Conservation (phyloP, 1,140 invertebrate genomes). For the Anadara kagoshimensis region DNA sequence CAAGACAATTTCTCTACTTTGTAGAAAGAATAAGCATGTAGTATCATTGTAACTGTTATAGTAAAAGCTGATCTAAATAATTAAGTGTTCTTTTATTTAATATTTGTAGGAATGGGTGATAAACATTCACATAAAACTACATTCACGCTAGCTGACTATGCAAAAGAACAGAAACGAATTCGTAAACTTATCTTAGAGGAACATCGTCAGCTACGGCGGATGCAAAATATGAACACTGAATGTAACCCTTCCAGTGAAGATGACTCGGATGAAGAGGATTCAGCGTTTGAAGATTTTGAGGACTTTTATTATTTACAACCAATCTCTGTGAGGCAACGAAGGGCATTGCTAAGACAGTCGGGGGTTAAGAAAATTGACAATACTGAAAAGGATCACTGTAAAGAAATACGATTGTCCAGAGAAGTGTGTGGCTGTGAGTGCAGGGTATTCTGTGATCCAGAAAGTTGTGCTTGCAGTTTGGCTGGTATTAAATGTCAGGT, state of each 20-base stretch:
- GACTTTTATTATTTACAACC: constrained; percentile 94
- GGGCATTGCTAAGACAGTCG: constrained; percentile 88
- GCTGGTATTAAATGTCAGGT: constrained; percentile 98
- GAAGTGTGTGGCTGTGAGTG: constrained; percentile 95
- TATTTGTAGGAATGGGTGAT: constrained; percentile 83
- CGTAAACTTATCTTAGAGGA: constrained; percentile 89
- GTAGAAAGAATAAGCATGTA: no score
- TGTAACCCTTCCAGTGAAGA: constrained; percentile 46
- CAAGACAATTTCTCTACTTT: no score
- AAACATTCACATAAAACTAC: constrained; percentile 86
- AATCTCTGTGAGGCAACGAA: constrained; percentile 91
- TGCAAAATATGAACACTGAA: constrained; percentile 74
- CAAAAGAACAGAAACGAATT: constrained; percentile 87
- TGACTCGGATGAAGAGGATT: constrained; percentile 48
- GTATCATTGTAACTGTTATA: no score
- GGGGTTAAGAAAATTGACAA: constrained; percentile 96
- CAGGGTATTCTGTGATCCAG: constrained; percentile 94
- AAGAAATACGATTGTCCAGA: constrained; percentile 91
- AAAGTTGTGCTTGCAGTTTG: constrained; percentile 93
- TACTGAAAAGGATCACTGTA: constrained; percentile 94
- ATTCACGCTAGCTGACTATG: constrained; percentile 88
- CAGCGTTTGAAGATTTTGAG: constrained; percentile 78
- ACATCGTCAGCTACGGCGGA: constrained; percentile 74
- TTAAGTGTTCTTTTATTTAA: no score
- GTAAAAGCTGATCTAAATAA: no score